These are phyloP conservation scores for Notolepis coatsorum DNA, from an alignment of 2,797 vertebrate genomes.

Conservation along the genomic window DNA sequence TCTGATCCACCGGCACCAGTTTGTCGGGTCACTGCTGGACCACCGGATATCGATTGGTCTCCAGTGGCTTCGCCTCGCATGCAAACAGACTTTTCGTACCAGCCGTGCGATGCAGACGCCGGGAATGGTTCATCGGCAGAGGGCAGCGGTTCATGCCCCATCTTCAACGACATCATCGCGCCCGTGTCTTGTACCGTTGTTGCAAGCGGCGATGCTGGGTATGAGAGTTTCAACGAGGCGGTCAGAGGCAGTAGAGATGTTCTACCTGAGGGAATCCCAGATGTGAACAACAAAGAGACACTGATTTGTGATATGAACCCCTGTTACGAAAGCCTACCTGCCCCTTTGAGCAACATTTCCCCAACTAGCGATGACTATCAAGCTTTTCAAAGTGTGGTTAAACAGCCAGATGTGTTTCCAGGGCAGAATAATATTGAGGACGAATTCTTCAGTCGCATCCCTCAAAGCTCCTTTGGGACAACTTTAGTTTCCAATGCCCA, in stretches of 20 bases:
- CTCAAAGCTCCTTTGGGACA: neutral
- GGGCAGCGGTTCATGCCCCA: constrained; percentile 17
- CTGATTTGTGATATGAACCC: constrained; percentile 4
- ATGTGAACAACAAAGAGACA: too few species aligned
- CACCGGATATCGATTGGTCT: neutral
- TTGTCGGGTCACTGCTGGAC: neutral
- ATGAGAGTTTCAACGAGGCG: neutral
- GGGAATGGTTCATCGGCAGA: constrained; percentile 16
- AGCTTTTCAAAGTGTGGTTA: constrained; percentile 31
- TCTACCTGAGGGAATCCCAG: neutral
- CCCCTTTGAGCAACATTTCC: neutral
- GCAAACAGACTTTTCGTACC: constrained; percentile 42
- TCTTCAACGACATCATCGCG: constrained; percentile 11
- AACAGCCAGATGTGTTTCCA: constrained; percentile 11
- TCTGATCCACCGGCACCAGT: constrained; percentile 7
- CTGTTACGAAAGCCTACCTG: neutral
- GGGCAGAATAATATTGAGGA: neutral
- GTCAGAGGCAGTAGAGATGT: neutral
- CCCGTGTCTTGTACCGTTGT: neutral
- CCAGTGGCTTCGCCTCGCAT: neutral
- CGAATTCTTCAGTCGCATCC: neutral
- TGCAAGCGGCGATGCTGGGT: neutral
- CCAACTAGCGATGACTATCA: constrained; percentile 47
- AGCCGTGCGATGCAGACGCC: constrained; percentile 30
- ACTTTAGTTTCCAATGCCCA: neutral